Evolutionary conservation across 2,888 invertebrate species (phyloP).

Genomic region (Idaea aversata): DNA sequence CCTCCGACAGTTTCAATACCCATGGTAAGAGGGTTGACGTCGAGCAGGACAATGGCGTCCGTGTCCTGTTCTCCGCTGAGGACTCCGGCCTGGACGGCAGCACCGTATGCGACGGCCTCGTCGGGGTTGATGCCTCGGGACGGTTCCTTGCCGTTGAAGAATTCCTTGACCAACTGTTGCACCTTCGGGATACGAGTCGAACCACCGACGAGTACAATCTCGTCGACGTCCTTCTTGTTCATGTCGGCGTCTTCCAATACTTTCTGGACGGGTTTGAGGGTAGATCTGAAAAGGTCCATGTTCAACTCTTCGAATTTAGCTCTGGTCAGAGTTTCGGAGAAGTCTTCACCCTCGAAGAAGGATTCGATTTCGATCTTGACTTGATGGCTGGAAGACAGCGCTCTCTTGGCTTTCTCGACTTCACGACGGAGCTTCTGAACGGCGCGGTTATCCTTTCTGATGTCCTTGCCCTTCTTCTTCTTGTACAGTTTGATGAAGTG

Average conservation of each 20-base stretch:
- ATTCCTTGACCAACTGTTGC: conserved; percentile 95
- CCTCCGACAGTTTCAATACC: conserved; percentile 99
- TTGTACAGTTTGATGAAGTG: conserved; percentile 99
- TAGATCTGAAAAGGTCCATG: conserved; percentile 94
- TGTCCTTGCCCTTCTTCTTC: conserved; percentile 99
- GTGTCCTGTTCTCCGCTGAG: conserved; percentile 98
- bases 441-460: conserved; percentile 95
- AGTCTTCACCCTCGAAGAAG: conserved; percentile 98
- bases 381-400: conserved; percentile 96
- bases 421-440: conserved; percentile 98
- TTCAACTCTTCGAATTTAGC: conserved; percentile 99
- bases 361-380: conserved; percentile 99
- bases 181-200: conserved; percentile 99
- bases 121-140: conserved; percentile 99
- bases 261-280: conserved; percentile 96
- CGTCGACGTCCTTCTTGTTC: conserved; percentile 98
- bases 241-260: conserved; percentile 99
- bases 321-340: conserved; percentile 98
- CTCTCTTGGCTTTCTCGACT: conserved; percentile 98
- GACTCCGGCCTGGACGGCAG: conserved; percentile 99
- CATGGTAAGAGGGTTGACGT: conserved; percentile 99
- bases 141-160: conserved; percentile 98
- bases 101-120: conserved; percentile 99
- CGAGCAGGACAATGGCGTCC: conserved; percentile 96
- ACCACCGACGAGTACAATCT: conserved; percentile 99